Base-by-base conservation (phyloP, 2,888 invertebrate genomes). In the Eupithecia inturbata region DNA sequence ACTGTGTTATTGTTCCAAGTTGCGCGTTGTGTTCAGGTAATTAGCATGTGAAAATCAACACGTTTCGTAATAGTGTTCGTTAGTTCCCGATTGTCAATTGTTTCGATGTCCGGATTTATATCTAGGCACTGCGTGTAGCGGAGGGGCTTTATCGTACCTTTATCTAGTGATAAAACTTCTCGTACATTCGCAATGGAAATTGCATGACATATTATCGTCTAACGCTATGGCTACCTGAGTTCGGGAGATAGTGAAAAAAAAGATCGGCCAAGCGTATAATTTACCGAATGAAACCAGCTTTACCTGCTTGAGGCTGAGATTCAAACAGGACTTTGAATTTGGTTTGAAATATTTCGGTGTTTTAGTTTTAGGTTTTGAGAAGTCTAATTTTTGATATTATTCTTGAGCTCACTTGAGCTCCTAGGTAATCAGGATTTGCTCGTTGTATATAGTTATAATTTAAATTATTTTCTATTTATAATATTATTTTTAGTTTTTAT, bases 1-100 rank as follows among this genome's bases (percentile, higher is more conserved):
- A 82, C 83, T 79, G 85, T 87, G 86, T 87, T 88, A 84, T 84
- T 84, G 85, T 86, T 74, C 67, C 78, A 66, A 80, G 79, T 78
- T 81, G 73, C 78, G 73, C 71, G 75, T 77, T 75, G 78, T 79
- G 79, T 68, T 77, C 80, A 80, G 80, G 80, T 80, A 80, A 80
- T 80, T 79, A 80, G 75, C 77, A 76, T 80, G 80, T 77, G 79
- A 80, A 80, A 80, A 78, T 77, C 77, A 76, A 74, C 76, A 74
- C 74, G 75, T 80, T 80, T 77, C 76, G 78, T 77, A 79, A 80
- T 77, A 26, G n/a, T n/a, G n/a, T n/a, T n/a, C n/a, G n/a, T n/a
- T n/a, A n/a, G 57, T 53, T 53, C 14, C 26, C n/a, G 63, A 33
- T 64, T 64, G 36, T 64, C 63, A 74, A 73, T 80, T 78, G 77